These are phyloP conservation scores for Drosophila funebris DNA, from an alignment of 1,140 invertebrate genomes.

Conservation along the genomic window DNA sequence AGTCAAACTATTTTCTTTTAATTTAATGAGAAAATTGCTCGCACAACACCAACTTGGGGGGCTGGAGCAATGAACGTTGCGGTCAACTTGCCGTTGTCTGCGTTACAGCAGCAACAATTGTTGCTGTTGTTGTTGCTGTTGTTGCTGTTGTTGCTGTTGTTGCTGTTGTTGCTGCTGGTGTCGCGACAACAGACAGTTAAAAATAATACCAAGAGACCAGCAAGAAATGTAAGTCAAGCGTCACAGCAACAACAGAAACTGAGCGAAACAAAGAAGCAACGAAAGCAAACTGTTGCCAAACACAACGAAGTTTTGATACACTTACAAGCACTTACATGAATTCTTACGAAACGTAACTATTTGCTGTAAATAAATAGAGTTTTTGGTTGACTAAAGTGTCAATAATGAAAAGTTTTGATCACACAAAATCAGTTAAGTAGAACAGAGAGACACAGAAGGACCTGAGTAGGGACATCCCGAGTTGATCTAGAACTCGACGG, in stretches of 20 bases:
- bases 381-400: too few species aligned
- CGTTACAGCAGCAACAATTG: conserved; percentile 23
- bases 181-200: conserved; percentile 67
- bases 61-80: conserved; percentile 75
- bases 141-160: conserved; percentile 14
- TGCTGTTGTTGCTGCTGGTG: conserved; percentile 39
- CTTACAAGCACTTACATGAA: too few species aligned
- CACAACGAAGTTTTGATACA: neutral
- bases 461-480: too few species aligned
- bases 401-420: too few species aligned
- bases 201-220: conserved; percentile 58
- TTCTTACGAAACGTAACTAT: too few species aligned
- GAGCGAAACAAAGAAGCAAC: neutral
- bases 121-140: conserved; percentile 21
- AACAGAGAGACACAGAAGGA: too few species aligned
- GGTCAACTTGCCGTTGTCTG: conserved; percentile 69
- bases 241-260: conserved; percentile 30
- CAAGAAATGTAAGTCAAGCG: conserved; percentile 78
- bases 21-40: conserved; percentile 77
- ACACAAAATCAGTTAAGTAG: too few species aligned
- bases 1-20: conserved; percentile 77
- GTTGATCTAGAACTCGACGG: too few species aligned
- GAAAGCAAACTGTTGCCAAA: neutral
- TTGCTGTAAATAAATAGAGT: too few species aligned
- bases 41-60: conserved; percentile 26